Evolutionary conservation across 1,140 invertebrate species (phyloP).

Genomic region (Daktulosphaira vitifoliae): DNA sequence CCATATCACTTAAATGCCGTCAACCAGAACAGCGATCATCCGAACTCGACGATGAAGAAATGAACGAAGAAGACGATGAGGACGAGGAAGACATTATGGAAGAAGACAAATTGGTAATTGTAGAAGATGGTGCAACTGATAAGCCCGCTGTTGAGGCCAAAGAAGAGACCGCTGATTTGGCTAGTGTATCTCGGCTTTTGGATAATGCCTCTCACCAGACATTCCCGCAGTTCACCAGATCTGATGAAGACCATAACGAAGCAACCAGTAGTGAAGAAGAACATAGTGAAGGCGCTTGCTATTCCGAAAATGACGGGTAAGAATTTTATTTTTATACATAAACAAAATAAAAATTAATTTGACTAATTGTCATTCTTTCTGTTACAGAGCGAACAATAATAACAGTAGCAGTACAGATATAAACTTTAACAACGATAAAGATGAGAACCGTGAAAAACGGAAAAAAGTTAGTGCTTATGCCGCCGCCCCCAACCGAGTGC

Average conservation of each 20-base stretch:
- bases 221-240: constrained; percentile 49
- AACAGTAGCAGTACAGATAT: background rate
- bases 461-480: constrained; percentile 95
- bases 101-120: constrained; percentile 42
- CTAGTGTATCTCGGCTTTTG: constrained; percentile 63
- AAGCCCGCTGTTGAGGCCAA: constrained; percentile 62
- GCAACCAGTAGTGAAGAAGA: constrained; percentile 48
- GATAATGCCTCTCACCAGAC: constrained; percentile 70
- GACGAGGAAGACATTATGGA: constrained; percentile 40
- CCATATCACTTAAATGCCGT: constrained; percentile 67
- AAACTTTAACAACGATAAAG: constrained; percentile 40
- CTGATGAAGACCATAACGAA: constrained; percentile 41
- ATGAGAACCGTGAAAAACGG: constrained; percentile 42
- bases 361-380: constrained; percentile 16
- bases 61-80: constrained; percentile 29
- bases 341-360: background rate
- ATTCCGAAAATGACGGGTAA: constrained; percentile 27
- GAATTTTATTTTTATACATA: constrained; percentile 3
- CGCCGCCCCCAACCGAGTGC: constrained; percentile 82
- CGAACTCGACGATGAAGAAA: constrained; percentile 4
- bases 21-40: constrained; percentile 42
- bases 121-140: constrained; percentile 47
- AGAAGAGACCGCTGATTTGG: constrained; percentile 50
- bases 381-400: constrained; percentile 49
- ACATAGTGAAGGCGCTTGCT: constrained; percentile 7